These are phyloP conservation scores for Catotricha subobsoleta DNA, from an alignment of 2,888 invertebrate genomes.

Conservation along the genomic window DNA sequence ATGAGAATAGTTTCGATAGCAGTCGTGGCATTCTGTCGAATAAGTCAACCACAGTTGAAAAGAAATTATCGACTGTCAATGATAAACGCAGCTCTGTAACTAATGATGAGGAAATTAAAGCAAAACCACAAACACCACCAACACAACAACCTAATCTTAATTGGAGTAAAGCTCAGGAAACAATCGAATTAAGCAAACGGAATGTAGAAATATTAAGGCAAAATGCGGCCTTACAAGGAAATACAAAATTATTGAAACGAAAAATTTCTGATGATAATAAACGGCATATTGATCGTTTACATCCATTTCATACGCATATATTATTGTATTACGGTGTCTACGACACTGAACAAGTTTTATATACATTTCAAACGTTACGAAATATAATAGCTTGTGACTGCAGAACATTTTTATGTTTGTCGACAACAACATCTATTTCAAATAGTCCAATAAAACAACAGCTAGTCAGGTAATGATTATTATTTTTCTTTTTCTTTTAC, in stretches of 20 bases:
- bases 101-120: no score
- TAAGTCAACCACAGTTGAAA: no score
- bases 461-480: conserved; percentile 17
- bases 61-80: no score
- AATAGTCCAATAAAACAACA: conserved; percentile 35
- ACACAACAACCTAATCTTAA: neutral
- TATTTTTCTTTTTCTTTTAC: conserved; percentile 34
- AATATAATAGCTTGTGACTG: conserved; percentile 53
- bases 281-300: conserved; percentile 29
- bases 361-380: conserved; percentile 54
- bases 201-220: conserved; percentile 28
- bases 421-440: conserved; percentile 54
- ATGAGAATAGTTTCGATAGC: no score
- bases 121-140: no score
- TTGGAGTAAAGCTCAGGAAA: conserved; percentile 17
- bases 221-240: conserved; percentile 17
- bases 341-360: conserved; percentile 52
- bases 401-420: conserved; percentile 51
- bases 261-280: conserved; percentile 15
- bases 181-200: conserved; percentile 20
- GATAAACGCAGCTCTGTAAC: no score
- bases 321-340: conserved; percentile 63
- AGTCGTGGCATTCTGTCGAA: no score
- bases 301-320: conserved; percentile 68
- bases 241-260: conserved; percentile 14